Base-by-base conservation (phyloP, 2,797 vertebrate species). In the Oreortyx pictus region DNA sequence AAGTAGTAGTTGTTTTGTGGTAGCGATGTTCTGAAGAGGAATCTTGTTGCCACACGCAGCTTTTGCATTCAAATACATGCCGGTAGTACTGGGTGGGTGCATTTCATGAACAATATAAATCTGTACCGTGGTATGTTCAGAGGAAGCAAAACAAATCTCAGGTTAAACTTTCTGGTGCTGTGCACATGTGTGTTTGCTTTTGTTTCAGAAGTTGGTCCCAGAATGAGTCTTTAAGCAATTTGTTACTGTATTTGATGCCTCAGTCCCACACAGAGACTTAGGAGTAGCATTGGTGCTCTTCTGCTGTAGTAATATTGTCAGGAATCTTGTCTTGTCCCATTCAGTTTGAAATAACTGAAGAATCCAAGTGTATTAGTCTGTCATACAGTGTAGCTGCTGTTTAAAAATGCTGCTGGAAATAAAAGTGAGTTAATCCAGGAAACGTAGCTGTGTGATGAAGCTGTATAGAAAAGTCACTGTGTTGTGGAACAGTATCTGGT, bases 401-500 rank as follows among this genome's bases (percentile, higher is more conserved):
- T 92, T 66, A 15, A 88, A 92, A 86, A 56, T 14, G 33, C 71
- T 81, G 57, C 74, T 80, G 85, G 23, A 65, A 88, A 54, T 72
- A 49, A 5, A 59, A 82, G 62, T 49, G 87, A 33, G 50, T 82
- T 84, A 95, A 56, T 57, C 77, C 80, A 79, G 94, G 92, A 81
- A 95, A 31, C 1, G 0, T 23, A 73, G 84, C 0, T 2, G 89
- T 1, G 0, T 82, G 77, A 80, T 74, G 94, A 93, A 82, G 75
- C 84, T 93, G 85, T 83, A 61, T 25, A 61, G 87, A 56, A 52
- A 90, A 79, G 71, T 78, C 52, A 27, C 66, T 90, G 81, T 90
- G 90, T 88, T 76, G 81, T 27, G 43, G 88, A 94, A 93, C 92
- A 96, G 89, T 86, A 50, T 89, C 92, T 93, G 72, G 75, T 93